These are phyloP conservation scores for Molossus molossus DNA, from an alignment of 2,797 vertebrate species.

Conservation along the genomic window DNA sequence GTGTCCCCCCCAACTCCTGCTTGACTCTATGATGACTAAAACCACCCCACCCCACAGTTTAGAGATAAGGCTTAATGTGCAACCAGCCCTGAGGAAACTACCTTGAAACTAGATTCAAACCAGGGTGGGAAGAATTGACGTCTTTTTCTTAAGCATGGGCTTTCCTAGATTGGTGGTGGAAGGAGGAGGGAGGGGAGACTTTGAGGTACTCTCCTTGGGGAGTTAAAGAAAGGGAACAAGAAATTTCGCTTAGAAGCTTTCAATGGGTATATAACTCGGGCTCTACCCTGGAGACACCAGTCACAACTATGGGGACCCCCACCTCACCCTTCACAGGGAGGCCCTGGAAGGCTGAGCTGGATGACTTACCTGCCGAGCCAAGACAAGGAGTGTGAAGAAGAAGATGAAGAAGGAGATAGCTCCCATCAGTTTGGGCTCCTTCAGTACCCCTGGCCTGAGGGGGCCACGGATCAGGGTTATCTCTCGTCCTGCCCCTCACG, in stretches of 20 bases:
- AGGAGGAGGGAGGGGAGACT: neutral
- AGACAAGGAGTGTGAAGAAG: slow-evolving; percentile 92
- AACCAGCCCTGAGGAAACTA: neutral
- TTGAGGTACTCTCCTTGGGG: neutral
- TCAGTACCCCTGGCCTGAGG: slow-evolving; percentile 92
- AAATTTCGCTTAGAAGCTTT: neutral
- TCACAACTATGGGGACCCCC: neutral
- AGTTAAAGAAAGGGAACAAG: slow-evolving; percentile 16
- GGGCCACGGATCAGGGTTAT: neutral
- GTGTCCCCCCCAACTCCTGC: neutral
- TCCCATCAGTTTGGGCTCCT: slow-evolving; percentile 95
- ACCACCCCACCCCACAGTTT: neutral
- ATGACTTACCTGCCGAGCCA: slow-evolving; percentile 93
- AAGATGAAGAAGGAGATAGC: slow-evolving; percentile 95
- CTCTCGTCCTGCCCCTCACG: neutral
- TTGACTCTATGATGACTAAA: neutral
- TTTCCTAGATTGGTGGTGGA: slow-evolving; percentile 24
- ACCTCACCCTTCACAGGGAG: neutral
- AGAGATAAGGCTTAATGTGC: neutral
- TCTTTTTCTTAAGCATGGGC: neutral
- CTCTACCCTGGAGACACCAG: neutral
- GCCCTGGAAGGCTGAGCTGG: neutral
- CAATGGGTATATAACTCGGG: neutral
- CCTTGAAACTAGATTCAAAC: slow-evolving; percentile 23
- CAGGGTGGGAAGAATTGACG: neutral